Base-by-base conservation (phyloP, 2,888 invertebrate genomes). In the Thalpophila matura region DNA sequence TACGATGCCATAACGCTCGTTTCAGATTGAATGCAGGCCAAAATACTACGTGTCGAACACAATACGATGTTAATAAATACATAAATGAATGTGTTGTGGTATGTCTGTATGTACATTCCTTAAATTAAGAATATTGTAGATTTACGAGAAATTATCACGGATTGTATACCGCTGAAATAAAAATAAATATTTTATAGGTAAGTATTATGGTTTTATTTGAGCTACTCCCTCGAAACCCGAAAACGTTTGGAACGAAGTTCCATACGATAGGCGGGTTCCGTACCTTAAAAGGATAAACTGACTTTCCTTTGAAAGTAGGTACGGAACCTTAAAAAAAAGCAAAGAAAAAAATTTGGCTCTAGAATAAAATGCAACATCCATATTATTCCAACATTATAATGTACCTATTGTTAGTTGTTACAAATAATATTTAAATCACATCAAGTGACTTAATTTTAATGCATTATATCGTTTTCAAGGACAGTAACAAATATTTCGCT, bases 391-490 rank as follows among this genome's bases (percentile, higher is more conserved):
- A 2, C 16, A 27, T 2, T 10, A 29, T n/a, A n/a, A n/a, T n/a
- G n/a, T n/a, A n/a, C n/a, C n/a, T n/a, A n/a, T n/a, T 43, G 7
- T 45, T 29, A 46, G n/a, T n/a, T 5, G n/a, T 10, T 24, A 16
- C 22, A 16, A 35, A 16, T 12, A 0, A 16, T 29, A n/a, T n/a
- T n/a, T n/a, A n/a, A n/a, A n/a, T 5, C 5, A 14, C 3, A 5
- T 5, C 0, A 14, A 31, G n/a, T 24, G 5, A 37, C 45, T 76
- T 78, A 91, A 82, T 91, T 88, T 2, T 88, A 84, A 84, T 92
- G 92, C 20, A 92, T 77, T 59, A 92, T 90, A 57, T 94, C 91
- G 31, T 84, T 64, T 2, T 66, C 83, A 0, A 92, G 92, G 1
- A 71, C 68, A 14, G 75, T 72, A 7, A 93, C 64, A 0, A 37